Evolutionary conservation across 2,113 vertebrate species (phyloP).

Genomic region (Takifugu bimaculatus): DNA sequence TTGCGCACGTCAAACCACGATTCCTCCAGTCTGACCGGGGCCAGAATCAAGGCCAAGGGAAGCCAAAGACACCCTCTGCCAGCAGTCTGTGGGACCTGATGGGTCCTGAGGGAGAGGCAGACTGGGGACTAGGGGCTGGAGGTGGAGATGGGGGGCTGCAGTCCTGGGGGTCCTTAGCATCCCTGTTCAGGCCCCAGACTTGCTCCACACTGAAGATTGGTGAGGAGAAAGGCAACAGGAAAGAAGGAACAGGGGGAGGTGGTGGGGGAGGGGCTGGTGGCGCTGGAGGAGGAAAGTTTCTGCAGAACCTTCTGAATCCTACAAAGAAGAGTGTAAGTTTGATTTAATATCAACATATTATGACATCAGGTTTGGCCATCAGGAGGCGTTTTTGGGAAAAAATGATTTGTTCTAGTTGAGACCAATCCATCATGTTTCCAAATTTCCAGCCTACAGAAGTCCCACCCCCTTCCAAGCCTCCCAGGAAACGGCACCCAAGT

Average conservation of each 20-base stretch:
- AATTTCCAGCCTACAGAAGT: constrained; percentile 59
- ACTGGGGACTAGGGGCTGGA: constrained; percentile 63
- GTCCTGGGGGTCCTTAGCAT: constrained; percentile 78
- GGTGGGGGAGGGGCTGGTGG: constrained; percentile 24
- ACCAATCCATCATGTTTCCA: neutral
- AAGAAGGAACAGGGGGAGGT: constrained; percentile 45
- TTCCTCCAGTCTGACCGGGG: constrained; percentile 69
- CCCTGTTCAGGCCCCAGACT: constrained; percentile 74
- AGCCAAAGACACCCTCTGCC: constrained; percentile 46
- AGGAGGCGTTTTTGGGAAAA: too few species aligned
- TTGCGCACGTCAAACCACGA: constrained; percentile 73
- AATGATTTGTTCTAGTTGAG: too few species aligned
- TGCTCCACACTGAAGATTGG: constrained; percentile 77
- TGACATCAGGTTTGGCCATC: neutral
- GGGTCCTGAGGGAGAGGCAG: constrained; percentile 65
- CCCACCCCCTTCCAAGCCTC: constrained; percentile 68
- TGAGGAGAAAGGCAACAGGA: constrained; percentile 68
- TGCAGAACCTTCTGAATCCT: constrained; percentile 75
- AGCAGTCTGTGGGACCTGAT: constrained; percentile 70
- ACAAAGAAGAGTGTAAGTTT: constrained; percentile 75
- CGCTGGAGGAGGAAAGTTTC: constrained; percentile 72
- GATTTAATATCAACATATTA: neutral
- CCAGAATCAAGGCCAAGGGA: constrained; percentile 47
- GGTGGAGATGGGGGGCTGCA: constrained; percentile 67
- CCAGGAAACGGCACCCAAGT: constrained; percentile 76